Conservation (phyloP, 2,113 vertebrate genomes). For the Willisornis vidua region DNA sequence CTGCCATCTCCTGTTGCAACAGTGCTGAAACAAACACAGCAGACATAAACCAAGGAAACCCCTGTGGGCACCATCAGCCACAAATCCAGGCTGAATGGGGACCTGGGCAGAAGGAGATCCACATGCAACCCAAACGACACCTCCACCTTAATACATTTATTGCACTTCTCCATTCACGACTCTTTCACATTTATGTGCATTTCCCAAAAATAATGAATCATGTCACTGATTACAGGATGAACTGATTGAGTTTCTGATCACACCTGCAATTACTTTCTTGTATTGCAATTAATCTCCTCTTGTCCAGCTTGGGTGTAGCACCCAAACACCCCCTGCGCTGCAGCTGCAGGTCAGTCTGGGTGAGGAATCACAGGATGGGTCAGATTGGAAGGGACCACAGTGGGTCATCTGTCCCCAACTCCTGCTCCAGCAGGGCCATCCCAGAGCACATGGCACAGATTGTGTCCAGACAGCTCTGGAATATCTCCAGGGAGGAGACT, state of each 20-base stretch:
- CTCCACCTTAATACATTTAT: too few relatives aligned
- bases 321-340: not conserved
- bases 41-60: rapidly evolving
- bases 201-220: not conserved
- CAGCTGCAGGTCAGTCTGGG: not conserved
- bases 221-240: not conserved
- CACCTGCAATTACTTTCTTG: not conserved
- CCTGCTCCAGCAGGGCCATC: too few relatives aligned
- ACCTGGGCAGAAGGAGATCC: not conserved
- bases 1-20: conserved; percentile 19
- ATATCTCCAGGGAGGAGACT: too few relatives aligned
- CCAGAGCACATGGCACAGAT: too few relatives aligned
- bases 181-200: rapidly evolving
- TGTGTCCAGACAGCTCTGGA: too few relatives aligned
- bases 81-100: not conserved
- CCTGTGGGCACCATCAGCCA: not conserved
- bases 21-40: not conserved
- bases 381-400: too few relatives aligned
- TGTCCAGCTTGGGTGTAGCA: not conserved
- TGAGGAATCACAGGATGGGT: not conserved
- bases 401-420: too few relatives aligned
- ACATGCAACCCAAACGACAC: not conserved
- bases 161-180: not conserved
- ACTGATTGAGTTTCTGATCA: not conserved
- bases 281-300: not conserved